These are phyloP conservation scores for Caenorhabditis angaria DNA, from an alignment of 2,888 invertebrate genomes.

Conservation along the genomic window DNA sequence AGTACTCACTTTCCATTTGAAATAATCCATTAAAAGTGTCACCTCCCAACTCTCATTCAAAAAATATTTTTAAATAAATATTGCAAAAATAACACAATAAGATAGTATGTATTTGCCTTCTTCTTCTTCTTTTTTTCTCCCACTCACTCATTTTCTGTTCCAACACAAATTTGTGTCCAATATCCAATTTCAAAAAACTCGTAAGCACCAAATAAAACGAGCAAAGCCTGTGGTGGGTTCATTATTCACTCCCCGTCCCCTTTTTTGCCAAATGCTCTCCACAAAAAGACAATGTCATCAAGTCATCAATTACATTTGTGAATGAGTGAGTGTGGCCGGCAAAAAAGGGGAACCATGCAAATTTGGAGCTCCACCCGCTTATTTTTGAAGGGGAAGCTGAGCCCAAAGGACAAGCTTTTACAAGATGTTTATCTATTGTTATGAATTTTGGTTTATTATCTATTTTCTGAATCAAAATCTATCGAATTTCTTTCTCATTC, in stretches of 20 bases:
- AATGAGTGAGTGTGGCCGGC: background rate
- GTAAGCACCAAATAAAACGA: background rate
- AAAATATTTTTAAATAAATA: background rate
- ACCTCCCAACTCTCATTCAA: too few relatives aligned
- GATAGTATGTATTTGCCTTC: background rate
- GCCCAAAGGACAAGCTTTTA: too few relatives aligned
- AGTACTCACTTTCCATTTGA: background rate
- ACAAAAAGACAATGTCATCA: constrained; percentile 3
- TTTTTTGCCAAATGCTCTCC: background rate
- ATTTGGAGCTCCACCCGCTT: background rate
- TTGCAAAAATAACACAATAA: background rate
- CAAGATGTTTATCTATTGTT: background rate
- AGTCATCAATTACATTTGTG: constrained; percentile 5
- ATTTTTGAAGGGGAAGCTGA: too few relatives aligned
- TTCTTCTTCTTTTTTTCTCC: background rate
- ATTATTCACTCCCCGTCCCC: background rate
- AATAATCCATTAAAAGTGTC: background rate
- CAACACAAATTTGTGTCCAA: constrained; percentile 4
- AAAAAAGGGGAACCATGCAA: background rate
- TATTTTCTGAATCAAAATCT: background rate
- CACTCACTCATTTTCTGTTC: background rate
- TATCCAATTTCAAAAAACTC: constrained; percentile 1
- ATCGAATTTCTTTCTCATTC: background rate
- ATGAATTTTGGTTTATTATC: constrained; percentile 4
- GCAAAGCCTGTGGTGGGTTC: background rate